A percentile compares a stretch with the other conserved stretches of the same genome.
phyloP scores from a whole-genome alignment of 2,888 invertebrate species.

The Dynastes maya region DNA sequence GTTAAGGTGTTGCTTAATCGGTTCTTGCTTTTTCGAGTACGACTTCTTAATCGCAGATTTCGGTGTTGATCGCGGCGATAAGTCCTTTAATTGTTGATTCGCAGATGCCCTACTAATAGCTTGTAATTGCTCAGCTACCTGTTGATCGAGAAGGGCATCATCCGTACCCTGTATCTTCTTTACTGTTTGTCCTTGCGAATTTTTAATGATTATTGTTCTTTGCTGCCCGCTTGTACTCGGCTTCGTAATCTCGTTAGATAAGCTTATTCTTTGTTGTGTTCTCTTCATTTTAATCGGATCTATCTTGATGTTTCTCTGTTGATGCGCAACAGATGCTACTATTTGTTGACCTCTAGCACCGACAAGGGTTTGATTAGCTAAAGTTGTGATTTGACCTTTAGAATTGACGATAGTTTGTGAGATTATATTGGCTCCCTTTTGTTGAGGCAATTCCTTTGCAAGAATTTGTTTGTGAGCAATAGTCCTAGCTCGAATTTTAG shows the following conservation, averaged over 20 bases:
- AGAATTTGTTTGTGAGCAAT: constrained; percentile 47
- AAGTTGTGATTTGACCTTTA: constrained; percentile 74
- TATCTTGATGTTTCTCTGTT: constrained; percentile 67
- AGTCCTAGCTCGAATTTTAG: constrained; percentile 54
- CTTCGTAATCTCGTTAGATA: constrained; percentile 42
- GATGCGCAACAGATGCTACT: constrained; percentile 68
- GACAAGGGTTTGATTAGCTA: constrained; percentile 63
- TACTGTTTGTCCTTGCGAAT: constrained; percentile 67
- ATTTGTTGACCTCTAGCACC: constrained; percentile 67
- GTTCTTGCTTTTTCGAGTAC: constrained; percentile 40
- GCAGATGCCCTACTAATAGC: constrained; percentile 66
- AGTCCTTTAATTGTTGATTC: constrained; percentile 47
- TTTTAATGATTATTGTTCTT: constrained; percentile 68
- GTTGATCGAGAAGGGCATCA: constrained; percentile 65
- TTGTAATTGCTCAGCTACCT: constrained; percentile 68
- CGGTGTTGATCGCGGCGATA: constrained; percentile 10
- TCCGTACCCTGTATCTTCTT: constrained; percentile 65
- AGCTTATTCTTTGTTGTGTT: constrained; percentile 44
- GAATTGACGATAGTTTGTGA: constrained; percentile 73
- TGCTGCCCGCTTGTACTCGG: constrained; percentile 55
- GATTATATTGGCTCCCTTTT: constrained; percentile 56
- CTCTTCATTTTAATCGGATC: constrained; percentile 58
- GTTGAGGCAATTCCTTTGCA: constrained; percentile 32
- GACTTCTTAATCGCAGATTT: constrained; percentile 45
- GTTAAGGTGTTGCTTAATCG: constrained; percentile 19